Base-by-base conservation (phyloP, 2,888 invertebrate species). In the Neoitamus cyanurus region DNA sequence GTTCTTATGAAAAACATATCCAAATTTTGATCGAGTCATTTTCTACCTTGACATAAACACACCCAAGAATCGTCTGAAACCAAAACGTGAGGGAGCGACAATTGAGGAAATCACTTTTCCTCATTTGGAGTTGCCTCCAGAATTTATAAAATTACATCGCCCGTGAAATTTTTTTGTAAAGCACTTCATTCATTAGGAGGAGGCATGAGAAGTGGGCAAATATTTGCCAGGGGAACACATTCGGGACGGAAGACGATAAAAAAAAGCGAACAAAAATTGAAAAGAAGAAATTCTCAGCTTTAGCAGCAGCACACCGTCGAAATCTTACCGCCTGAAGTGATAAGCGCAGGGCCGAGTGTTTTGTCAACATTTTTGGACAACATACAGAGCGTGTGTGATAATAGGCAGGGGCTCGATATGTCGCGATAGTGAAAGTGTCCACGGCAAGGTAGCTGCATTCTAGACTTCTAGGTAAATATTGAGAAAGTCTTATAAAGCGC, bases 381-480 rank as follows among this genome's bases (percentile, higher is more conserved):
- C 58, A 58, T 58, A 58, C 58, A 25, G 28, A 30, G 70, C 20
- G 31, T 31, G 11, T 31, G 70, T 58, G 58, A 58, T 58, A 25
- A 20, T n/a, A 58, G 58, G 7, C 31, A 70, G 70, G 30, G 58
- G 58, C 7, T 30, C 36, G 73, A 73, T 73, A 36, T 15, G 36
- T 36, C 11, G 20, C 36, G 73, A 73, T 73, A 73, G 73, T 73
- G 73, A 73, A 73, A 77, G 77, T 46, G 58, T 77, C 30, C 11
- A 28, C 20, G 25, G 46, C 46, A 77, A 77, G 77, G 77, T 77
- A 77, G 77, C 77, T 48, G 42, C 20, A 77, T 77, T 77, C 77
- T 77, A 42, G 77, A 77, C 77, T n/a, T 73, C 46, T 77, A 46
- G 20, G 77, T 7, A 77, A 77, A 77, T 77, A 77, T 77, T 77